Evolutionary conservation across 2,797 vertebrate species (phyloP), one percentile per base, ranked within the genome.

Genomic region (Coregonus ussuriensis): DNA sequence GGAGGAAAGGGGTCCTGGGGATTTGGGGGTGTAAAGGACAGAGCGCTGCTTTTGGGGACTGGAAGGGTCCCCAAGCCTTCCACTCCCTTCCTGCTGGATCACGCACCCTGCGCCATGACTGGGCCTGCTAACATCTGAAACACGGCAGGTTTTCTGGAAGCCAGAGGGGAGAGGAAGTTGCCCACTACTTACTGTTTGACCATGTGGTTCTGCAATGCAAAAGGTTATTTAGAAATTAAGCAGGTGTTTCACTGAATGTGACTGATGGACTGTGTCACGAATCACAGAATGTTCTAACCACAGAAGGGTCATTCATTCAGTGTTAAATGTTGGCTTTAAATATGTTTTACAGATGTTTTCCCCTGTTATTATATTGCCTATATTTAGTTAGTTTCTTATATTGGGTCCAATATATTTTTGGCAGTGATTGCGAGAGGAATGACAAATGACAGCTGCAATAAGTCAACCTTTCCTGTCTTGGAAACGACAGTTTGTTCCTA

Each of bases 41-140:
- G 65, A 25, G 25, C 15, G 51, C 5, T 35, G n/a, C 52, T 76
- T 54, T 29, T 18, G 33, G 14, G 53, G 29, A 11, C 4, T 66
- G 33, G 2, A 56, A 37, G 7, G 41, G n/a, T 15, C 5, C 37
- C 37, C 21, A 9, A 31, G 35, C 56, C 31, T 14, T 51, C 56
- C 56, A 33, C 56, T 52, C 76, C 25, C 69, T 52, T 77, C 59
- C 76, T 72, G 37, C 15, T 18, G 21, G 41, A 9, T 16, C 51
- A 54, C 18, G 14, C 41, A 53, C 14, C n/a, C 73, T 16, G 15
- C 29, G 63, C 13, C 41, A 41, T 41, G 41, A 3, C 4, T 3
- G 21, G 16, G n/a, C 15, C 47, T 33, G 74, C 14, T 11, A n/a
- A 65, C 63, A 37, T 76, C 53, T 70, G n/a, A 1, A 0, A 47